phyloP scores from a whole-genome alignment of 2,113 vertebrate species.

The Podocnemis expansa region DNA sequence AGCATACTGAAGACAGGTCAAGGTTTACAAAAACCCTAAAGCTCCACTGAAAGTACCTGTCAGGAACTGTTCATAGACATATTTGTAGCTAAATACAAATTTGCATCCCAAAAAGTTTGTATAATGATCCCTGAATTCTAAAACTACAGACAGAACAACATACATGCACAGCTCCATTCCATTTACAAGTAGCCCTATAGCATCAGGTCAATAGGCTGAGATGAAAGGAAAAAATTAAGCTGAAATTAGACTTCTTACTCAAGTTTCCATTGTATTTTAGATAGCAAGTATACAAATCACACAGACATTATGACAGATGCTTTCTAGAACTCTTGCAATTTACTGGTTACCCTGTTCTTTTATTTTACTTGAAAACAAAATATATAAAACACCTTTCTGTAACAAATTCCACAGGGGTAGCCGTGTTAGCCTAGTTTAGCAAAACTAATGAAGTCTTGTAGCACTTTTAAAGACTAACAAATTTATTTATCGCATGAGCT shows the following conservation, averaged over 20 bases:
- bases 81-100: neutral
- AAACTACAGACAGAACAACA: neutral
- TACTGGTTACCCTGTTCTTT: neutral
- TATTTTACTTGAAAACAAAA: neutral
- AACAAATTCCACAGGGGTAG: no score
- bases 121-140: neutral
- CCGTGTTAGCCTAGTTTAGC: no score
- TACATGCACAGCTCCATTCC: neutral
- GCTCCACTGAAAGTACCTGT: neutral
- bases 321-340: neutral
- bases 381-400: neutral
- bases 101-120: neutral
- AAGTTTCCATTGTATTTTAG: neutral
- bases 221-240: neutral
- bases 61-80: neutral
- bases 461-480: no score
- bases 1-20: fast-evolving
- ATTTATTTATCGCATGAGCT: no score
- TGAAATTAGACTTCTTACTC: neutral
- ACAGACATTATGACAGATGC: neutral
- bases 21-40: neutral
- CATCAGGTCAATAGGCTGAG: neutral
- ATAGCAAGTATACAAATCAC: neutral
- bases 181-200: neutral
- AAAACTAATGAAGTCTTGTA: no score